These are phyloP conservation scores for Saxicola maurus DNA, from an alignment of 2,797 vertebrate genomes.

Conservation along the genomic window DNA sequence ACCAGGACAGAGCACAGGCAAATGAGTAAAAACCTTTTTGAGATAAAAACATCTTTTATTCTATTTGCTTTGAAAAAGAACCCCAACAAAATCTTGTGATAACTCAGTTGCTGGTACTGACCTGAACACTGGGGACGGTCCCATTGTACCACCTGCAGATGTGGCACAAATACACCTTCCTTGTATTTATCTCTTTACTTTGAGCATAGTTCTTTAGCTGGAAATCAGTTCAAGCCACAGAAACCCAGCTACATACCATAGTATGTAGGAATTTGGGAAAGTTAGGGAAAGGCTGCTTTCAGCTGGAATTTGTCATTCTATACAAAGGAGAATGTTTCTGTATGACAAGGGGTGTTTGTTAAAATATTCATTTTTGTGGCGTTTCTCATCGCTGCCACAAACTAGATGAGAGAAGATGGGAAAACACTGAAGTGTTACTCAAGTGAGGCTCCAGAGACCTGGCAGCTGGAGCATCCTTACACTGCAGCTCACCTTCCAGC, in stretches of 20 bases:
- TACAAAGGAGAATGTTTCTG: background rate
- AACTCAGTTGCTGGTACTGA: background rate
- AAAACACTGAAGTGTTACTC: background rate
- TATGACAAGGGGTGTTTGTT: background rate
- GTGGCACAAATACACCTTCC: background rate
- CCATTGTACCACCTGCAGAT: background rate
- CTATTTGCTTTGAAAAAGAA: background rate
- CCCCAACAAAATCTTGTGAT: background rate
- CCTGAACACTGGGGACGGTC: background rate
- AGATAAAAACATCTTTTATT: background rate
- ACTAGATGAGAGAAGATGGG: background rate
- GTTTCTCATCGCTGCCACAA: background rate
- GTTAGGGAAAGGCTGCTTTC: background rate
- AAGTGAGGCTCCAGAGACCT: background rate
- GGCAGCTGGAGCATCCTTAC: background rate
- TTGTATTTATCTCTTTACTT: background rate
- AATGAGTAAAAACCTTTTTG: background rate
- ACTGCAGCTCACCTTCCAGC: background rate
- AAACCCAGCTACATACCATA: background rate
- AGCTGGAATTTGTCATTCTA: accelerated
- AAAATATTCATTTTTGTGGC: background rate
- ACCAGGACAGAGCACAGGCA: background rate
- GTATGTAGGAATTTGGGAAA: accelerated
- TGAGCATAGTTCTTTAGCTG: background rate
- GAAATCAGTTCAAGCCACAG: background rate